A percentile compares a stretch with the other conserved stretches of the same genome.
Conservation (phyloP, 1,140 invertebrate species). For the Paraescarpia echinospica region DNA sequence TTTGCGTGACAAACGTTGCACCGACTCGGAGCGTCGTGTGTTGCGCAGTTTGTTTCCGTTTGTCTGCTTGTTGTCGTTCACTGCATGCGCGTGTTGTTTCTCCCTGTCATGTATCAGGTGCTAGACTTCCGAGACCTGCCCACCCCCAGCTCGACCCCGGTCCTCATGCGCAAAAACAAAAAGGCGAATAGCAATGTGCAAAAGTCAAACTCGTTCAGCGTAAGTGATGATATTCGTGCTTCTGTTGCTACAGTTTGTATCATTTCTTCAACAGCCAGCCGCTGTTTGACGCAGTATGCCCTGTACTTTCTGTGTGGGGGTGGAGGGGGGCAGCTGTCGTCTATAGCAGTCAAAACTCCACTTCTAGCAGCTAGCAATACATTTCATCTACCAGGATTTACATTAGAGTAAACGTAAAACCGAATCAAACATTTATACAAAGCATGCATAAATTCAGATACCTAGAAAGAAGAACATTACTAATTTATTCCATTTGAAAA, state of each 20-base stretch:
- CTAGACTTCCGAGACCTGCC: constrained; percentile 66
- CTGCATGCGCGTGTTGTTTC: background rate
- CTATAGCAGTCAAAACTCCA: background rate
- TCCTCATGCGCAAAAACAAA: constrained; percentile 54
- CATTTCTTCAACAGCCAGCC: background rate
- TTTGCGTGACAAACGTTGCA: background rate
- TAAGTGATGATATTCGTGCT: constrained; percentile 39
- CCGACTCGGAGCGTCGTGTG: background rate
- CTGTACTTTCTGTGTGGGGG: no score
- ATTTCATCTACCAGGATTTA: background rate
- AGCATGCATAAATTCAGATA: no score
- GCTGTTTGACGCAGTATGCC: no score
- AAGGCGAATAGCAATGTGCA: constrained; percentile 44
- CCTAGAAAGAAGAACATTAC: no score
- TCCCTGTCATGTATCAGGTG: constrained; percentile 22
- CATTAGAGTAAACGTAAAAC: background rate
- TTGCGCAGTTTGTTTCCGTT: background rate
- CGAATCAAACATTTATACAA: background rate
- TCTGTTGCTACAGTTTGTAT: background rate
- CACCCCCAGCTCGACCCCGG: constrained; percentile 81
- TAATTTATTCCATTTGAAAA: background rate
- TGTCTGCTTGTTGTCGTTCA: background rate
- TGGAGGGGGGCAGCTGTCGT: no score
- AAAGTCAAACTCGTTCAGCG: constrained; percentile 57
- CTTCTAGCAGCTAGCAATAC: background rate